These are phyloP conservation scores for Meloidogyne floridensis DNA, from an alignment of 1,140 invertebrate species.

Conservation along the genomic window DNA sequence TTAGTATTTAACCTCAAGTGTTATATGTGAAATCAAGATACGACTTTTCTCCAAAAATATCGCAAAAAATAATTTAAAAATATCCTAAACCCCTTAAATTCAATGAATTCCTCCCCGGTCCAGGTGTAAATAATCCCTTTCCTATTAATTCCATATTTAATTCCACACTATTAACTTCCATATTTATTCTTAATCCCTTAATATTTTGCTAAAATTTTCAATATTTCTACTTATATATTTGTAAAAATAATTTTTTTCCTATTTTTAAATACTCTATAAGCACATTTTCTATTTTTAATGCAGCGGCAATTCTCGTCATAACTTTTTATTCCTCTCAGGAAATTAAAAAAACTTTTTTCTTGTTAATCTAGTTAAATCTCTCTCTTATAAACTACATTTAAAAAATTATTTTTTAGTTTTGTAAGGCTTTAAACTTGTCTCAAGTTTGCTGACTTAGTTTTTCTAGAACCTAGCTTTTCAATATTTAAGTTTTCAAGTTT, in stretches of 20 bases:
- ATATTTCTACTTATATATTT: no score
- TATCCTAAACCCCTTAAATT: background rate
- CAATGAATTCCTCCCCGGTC: background rate
- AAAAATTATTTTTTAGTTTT: no score
- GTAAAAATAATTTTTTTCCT: background rate
- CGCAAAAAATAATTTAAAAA: background rate
- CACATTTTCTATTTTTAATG: background rate
- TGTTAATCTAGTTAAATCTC: background rate
- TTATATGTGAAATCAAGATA: no score
- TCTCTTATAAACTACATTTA: no score
- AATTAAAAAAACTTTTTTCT: background rate
- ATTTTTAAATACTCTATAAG: background rate
- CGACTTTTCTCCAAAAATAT: no score
- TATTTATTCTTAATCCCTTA: no score
- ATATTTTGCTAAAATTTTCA: background rate
- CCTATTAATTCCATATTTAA: background rate
- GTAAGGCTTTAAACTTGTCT: no score
- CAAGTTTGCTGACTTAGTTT: no score
- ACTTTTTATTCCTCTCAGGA: background rate
- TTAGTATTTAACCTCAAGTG: no score
- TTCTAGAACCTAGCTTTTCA: no score
- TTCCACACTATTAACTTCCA: background rate
- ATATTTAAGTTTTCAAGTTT: no score
- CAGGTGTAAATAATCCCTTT: background rate
- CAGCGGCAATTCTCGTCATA: slow-evolving; percentile 2